A percentile compares a stretch with the other conserved stretches of the same genome.
Evolutionary conservation across 2,888 invertebrate genomes (phyloP).

Genomic region (Cantharis lateralis): DNA sequence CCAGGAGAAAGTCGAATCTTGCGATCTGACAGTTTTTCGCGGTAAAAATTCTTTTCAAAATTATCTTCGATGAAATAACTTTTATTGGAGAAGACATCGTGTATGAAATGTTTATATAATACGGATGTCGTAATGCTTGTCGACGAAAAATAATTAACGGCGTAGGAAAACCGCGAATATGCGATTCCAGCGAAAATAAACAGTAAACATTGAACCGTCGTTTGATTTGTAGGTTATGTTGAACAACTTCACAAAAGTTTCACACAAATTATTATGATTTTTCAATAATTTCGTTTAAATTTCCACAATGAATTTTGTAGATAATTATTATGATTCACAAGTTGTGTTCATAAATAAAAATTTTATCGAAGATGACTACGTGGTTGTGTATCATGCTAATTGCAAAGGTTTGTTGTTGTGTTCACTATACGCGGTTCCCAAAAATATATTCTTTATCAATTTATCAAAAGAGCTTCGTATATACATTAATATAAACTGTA

Average conservation of each 20-base stretch:
- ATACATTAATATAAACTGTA: too few species aligned
- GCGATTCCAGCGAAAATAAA: neutral
- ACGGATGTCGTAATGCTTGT: neutral
- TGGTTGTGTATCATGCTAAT: constrained; percentile 39
- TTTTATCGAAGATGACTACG: constrained; percentile 30
- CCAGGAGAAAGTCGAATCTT: neutral
- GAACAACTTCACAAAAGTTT: neutral
- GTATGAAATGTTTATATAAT: neutral
- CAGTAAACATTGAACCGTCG: neutral
- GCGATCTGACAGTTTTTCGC: neutral
- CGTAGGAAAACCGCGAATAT: neutral
- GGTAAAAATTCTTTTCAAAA: neutral
- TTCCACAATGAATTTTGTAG: constrained; percentile 44
- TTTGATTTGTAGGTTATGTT: neutral
- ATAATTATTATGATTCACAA: constrained; percentile 41
- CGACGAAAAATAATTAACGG: neutral
- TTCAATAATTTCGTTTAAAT: neutral
- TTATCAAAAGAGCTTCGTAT: too few species aligned
- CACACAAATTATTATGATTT: neutral
- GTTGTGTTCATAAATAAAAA: constrained; percentile 21
- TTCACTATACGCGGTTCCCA: neutral
- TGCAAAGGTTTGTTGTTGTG: constrained; percentile 35
- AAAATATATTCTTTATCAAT: neutral
- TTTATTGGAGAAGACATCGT: neutral
- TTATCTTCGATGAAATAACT: neutral